Evolutionary conservation across 1,140 invertebrate species (phyloP), one percentile per base, ranked within the genome.

Genomic region (Trinorchestia longiramus): DNA sequence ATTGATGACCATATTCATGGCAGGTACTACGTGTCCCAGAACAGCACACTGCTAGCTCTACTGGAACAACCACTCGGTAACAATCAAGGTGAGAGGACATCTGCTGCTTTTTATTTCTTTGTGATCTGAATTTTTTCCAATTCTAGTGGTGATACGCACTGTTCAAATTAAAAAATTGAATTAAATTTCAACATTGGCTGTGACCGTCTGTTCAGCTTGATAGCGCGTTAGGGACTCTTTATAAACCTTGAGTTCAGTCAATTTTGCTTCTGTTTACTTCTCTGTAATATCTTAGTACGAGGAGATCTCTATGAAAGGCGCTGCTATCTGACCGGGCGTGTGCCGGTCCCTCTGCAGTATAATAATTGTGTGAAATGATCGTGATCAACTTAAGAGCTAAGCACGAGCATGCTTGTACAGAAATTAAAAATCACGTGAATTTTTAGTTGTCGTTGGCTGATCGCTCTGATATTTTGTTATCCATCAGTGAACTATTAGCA

Each of bases 21-120:
- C 92, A 94, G 92, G 41, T 99, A 99, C 97, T 99, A 99, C 97
- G 98, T 99, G 0, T 98, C 97, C 44, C 99, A 99, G 97, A 99
- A 99, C 96, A 98, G 98, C 6, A 98, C 99, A 0, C 98, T 99
- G 97, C 97, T 99, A 77, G 99, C 99, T 0, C 97, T 99, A 91
- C 97, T 99, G 11, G 99, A 99, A 97, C 99, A 99, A 97, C 99
- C 99, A 41, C 97, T 99, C 0, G 98, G 98, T 47, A 98, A 97
- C 97, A 97, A 97, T 96, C 97, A 97, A 97, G 97, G 97, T 98
- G 97, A 96, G 95, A 36, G 42, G 8, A 42, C 28, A 41, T 42
- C 11, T 90, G 11, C 43, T 40, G 45, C 28, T 8, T 44, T 40
- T 15, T 53, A 8, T 53, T 53, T 53, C 47, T 19, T 53, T 53